These are phyloP conservation scores for Xiphorhynchus elegans DNA, from an alignment of 2,113 vertebrate genomes.

Conservation along the genomic window DNA sequence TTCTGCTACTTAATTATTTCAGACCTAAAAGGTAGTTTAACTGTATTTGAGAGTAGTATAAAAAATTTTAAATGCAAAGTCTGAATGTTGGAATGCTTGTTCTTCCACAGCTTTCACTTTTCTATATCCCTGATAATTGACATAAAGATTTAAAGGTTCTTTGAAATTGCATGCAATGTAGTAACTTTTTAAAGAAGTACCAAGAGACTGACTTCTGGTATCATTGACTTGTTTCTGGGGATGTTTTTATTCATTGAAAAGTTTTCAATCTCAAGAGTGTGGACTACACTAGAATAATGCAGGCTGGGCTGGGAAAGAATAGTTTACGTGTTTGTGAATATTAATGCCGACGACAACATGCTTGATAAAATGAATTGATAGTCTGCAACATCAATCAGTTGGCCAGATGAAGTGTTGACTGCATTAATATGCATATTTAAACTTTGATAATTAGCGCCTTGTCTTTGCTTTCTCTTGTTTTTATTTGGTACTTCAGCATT, in stretches of 20 bases:
- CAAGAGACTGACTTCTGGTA: neutral
- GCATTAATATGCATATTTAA: neutral
- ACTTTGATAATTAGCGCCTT: neutral
- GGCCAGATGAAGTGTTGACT: neutral
- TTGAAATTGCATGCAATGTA: neutral
- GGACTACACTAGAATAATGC: neutral
- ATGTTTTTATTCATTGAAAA: neutral
- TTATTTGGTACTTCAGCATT: neutral
- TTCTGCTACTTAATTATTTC: neutral
- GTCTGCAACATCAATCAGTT: neutral
- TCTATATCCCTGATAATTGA: neutral
- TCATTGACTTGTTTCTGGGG: neutral
- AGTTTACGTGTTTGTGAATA: neutral
- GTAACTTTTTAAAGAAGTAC: neutral
- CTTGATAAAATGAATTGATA: neutral
- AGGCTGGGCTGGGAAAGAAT: neutral
- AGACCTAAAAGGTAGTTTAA: neutral
- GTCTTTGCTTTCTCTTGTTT: neutral
- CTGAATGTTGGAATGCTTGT: neutral
- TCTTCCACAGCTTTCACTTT: neutral
- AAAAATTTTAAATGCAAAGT: neutral
- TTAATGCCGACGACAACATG: neutral
- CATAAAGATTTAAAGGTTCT: neutral
- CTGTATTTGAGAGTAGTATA: neutral
- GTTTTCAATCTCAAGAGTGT: neutral